Base-by-base conservation (phyloP, 1,140 invertebrate species). In the Orussus abietinus region DNA sequence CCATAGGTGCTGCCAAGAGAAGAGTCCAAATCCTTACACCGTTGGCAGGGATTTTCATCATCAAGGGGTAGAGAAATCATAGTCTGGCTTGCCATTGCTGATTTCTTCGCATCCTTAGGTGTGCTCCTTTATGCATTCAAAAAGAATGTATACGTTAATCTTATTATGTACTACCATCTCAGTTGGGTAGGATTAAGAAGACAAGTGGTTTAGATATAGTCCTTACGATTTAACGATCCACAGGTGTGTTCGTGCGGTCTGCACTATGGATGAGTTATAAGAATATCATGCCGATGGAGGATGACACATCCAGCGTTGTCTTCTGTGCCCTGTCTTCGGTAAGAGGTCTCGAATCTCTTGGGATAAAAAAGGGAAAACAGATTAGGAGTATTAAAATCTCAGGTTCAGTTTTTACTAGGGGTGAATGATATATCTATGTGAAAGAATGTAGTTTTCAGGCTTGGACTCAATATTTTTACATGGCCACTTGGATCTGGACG, bases 381-480 rank as follows among this genome's bases (percentile, higher is more conserved):
- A 11, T 49, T 10, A 41, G 20, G 5, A 15, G 5, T 11, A 42
- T 38, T 28, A 43, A 20, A 11, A 40, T 42, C 19, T 40, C 9
- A 37, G 11, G 28, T 18, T 12, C 26, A 41, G n/a, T n/a, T n/a
- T n/a, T n/a, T n/a, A n/a, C n/a, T 26, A 10, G 9, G 25, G 11
- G 25, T 26, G 9, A 26, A 9, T 1, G 25, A 11, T 26, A n/a
- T 11, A 10, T 26, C 9, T 9, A 26, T 26, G 9, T 9, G 25
- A 26, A 26, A 11, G 25, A 26, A 9, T 26, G n/a, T 26, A 26
- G 25, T n/a, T 74, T 77, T 42, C 51, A 90, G 86, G 85, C 83
- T 5, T 87, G 85, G 80, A 88, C 83, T 17, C 85, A 90, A 58
- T 90, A 88, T 59, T 91, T 90, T 63, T 91, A 90, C 53, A 86